phyloP scores from a whole-genome alignment of 2,888 invertebrate genomes.

The Dugesia japonica region DNA sequence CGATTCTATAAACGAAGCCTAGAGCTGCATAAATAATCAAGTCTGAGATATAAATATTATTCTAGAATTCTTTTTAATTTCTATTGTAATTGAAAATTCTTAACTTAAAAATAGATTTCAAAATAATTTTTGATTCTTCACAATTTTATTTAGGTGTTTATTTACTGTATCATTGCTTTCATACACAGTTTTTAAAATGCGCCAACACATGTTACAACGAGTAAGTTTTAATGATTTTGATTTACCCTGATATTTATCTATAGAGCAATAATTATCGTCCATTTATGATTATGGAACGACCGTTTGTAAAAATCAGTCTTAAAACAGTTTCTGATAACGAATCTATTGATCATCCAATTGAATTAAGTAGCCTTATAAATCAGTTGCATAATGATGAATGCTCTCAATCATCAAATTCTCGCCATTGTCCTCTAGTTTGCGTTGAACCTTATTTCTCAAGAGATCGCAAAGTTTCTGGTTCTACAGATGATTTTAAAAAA shows the following conservation, averaged over 20 bases:
- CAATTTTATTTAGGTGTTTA: not conserved
- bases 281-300: not conserved
- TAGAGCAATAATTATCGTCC: not conserved
- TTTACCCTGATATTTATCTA: not conserved
- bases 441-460: not conserved
- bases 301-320: not conserved
- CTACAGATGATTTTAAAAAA: not conserved
- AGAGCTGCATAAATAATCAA: no score
- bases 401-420: not conserved
- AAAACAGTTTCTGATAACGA: not conserved
- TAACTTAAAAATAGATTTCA: not conserved
- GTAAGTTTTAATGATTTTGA: not conserved
- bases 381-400: not conserved
- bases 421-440: not conserved
- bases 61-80: no score
- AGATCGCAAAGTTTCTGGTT: not conserved
- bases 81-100: not conserved
- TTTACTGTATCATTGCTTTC: not conserved
- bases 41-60: no score
- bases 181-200: not conserved
- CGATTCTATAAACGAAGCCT: no score
- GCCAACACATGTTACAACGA: not conserved
- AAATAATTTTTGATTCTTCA: not conserved
- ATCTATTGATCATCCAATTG: not conserved
- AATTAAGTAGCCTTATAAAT: not conserved